Evolutionary conservation across 1,140 invertebrate species (phyloP).

Genomic region (Achatina immaculata): DNA sequence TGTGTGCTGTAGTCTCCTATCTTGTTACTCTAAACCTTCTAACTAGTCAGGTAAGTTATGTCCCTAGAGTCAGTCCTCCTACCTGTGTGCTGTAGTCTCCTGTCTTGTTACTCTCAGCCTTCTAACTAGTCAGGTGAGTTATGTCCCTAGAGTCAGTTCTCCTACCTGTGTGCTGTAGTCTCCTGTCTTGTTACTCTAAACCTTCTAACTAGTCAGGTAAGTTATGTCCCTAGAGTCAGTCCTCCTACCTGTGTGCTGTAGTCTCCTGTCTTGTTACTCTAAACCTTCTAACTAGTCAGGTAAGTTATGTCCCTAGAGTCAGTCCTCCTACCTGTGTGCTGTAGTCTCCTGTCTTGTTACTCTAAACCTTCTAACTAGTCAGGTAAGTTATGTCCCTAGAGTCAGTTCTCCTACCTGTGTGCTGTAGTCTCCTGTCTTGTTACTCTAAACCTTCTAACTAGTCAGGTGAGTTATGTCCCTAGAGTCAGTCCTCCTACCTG

Average conservation of each 20-base stretch:
- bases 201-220: constrained; percentile 11
- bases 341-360: not conserved
- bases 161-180: not conserved
- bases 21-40: not conserved
- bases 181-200: not conserved
- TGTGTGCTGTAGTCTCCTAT: not conserved
- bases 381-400: not conserved
- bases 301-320: constrained; percentile 2
- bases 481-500: not conserved
- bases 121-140: constrained; percentile 11
- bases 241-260: not conserved
- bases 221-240: not conserved
- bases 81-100: not conserved
- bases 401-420: not conserved
- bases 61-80: not conserved
- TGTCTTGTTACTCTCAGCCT: not conserved
- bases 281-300: constrained; percentile 5
- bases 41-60: constrained; percentile 1
- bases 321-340: not conserved
- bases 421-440: not conserved
- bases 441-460: not conserved
- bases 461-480: not conserved
- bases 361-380: not conserved
- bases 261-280: not conserved
- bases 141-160: not conserved